A percentile compares a stretch with the other conserved stretches of the same genome.
Evolutionary conservation across 2,797 vertebrate genomes (phyloP).

Genomic region (Cirrhinus molitorella): DNA sequence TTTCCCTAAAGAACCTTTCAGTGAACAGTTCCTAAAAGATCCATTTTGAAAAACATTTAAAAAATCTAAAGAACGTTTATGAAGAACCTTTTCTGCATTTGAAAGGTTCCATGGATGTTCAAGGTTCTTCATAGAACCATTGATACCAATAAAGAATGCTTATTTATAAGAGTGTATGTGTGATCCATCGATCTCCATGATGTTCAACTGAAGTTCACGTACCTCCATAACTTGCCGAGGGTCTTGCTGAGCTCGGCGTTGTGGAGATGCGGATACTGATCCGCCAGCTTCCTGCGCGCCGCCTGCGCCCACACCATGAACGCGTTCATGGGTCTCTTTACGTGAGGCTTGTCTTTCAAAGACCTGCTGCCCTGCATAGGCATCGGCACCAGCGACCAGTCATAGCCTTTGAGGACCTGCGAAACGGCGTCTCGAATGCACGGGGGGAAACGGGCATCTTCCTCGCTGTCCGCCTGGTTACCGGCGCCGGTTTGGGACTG

Average conservation of each 20-base stretch:
- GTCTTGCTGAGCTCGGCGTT: conserved; percentile 98
- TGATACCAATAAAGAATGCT: too few species aligned
- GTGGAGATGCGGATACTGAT: conserved; percentile 96
- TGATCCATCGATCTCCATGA: background rate
- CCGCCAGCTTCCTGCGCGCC: conserved; percentile 90
- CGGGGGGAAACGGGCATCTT: conserved; percentile 93
- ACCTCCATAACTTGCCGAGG: conserved; percentile 90
- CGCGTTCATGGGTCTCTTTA: conserved; percentile 93
- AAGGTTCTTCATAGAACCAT: too few species aligned
- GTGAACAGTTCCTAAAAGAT: too few species aligned
- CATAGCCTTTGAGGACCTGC: conserved; percentile 97
- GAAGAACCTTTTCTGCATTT: too few species aligned
- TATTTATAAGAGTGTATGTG: background rate
- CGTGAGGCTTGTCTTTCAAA: conserved; percentile 93
- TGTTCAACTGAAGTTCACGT: conserved; percentile 67
- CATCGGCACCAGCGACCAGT: conserved; percentile 98
- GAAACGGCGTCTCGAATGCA: conserved; percentile 97
- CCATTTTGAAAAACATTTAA: too few species aligned
- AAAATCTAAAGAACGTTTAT: too few species aligned
- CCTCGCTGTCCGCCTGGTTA: conserved; percentile 80
- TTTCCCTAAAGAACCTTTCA: too few species aligned
- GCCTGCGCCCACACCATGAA: conserved; percentile 97
- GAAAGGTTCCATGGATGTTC: too few species aligned
- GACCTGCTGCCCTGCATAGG: conserved; percentile 88
- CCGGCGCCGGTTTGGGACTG: conserved; percentile 68